Evolutionary conservation across 2,113 vertebrate species (phyloP).

Genomic region (Pangasianodon hypophthalmus): DNA sequence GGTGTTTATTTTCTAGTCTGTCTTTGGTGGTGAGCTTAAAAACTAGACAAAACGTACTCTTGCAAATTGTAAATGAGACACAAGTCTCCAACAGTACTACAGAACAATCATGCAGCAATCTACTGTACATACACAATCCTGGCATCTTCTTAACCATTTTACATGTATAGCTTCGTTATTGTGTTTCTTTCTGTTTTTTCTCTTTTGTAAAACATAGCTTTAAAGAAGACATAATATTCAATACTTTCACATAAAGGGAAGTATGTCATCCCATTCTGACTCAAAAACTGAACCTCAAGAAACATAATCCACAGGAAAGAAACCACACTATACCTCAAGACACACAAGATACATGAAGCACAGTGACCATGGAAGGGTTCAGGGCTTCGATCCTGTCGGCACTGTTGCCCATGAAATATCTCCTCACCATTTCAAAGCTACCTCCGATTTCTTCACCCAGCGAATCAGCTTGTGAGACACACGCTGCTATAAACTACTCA

Average conservation of each 20-base stretch:
- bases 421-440: conserved; percentile 86
- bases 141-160: conserved; percentile 47
- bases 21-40: conserved; percentile 56
- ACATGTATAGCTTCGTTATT: conserved; percentile 48
- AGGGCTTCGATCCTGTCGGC: conserved; percentile 74
- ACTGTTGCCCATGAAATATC: conserved; percentile 87
- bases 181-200: conserved; percentile 34
- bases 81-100: conserved; percentile 40
- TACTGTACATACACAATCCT: conserved; percentile 61
- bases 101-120: conserved; percentile 54
- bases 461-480: conserved; percentile 79
- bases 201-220: conserved; percentile 60
- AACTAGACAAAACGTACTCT: conserved; percentile 9
- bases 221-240: conserved; percentile 59
- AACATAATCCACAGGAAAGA: conserved; percentile 62
- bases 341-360: conserved; percentile 74
- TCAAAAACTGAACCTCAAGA: conserved; percentile 61
- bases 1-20: conserved; percentile 36
- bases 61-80: conserved; percentile 7
- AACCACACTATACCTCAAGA: conserved; percentile 84
- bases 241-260: conserved; percentile 63
- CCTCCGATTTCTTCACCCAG: conserved; percentile 87
- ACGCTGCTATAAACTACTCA: conserved; percentile 81
- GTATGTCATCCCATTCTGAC: conserved; percentile 47
- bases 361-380: conserved; percentile 75